phyloP scores from a whole-genome alignment of 2,113 vertebrate species.

The Sapayoa aenigma region DNA sequence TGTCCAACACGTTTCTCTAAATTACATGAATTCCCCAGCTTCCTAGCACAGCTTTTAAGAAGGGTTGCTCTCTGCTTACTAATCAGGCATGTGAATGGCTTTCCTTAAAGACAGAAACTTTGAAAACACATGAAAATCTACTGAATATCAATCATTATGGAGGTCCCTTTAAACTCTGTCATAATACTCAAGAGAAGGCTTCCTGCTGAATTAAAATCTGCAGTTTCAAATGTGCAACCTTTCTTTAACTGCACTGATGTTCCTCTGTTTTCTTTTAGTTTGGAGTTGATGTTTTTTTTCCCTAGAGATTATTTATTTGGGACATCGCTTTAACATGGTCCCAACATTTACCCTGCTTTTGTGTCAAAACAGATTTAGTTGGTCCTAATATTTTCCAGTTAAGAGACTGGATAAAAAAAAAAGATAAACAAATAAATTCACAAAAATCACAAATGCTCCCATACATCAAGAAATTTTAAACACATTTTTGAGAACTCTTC shows the following conservation, averaged over 20 bases:
- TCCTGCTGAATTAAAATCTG: constrained; percentile 59
- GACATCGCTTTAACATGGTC: background rate
- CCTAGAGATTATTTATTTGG: background rate
- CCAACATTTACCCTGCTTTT: background rate
- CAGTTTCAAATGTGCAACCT: constrained; percentile 38
- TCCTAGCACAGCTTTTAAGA: constrained; percentile 58
- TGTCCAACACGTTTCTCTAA: constrained; percentile 57
- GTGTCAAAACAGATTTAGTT: background rate
- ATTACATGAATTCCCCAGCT: constrained; percentile 61
- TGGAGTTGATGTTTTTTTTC: background rate
- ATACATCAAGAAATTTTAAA: background rate
- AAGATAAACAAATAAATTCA: background rate
- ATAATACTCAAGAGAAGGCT: constrained; percentile 57
- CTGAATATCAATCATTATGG: constrained; percentile 67
- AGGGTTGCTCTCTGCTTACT: constrained; percentile 45
- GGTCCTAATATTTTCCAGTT: background rate
- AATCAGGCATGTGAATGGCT: constrained; percentile 65
- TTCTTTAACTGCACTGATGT: constrained; percentile 10
- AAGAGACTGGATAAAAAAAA: background rate
- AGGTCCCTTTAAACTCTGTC: constrained; percentile 62
- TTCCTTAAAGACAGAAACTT: constrained; percentile 65
- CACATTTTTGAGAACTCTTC: background rate
- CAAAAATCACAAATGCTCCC: background rate
- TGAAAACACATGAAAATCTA: constrained; percentile 69
- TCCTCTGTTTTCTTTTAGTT: constrained; percentile 2